Conservation (phyloP, 2,797 vertebrate genomes). For the Microcaecilia unicolor region DNA sequence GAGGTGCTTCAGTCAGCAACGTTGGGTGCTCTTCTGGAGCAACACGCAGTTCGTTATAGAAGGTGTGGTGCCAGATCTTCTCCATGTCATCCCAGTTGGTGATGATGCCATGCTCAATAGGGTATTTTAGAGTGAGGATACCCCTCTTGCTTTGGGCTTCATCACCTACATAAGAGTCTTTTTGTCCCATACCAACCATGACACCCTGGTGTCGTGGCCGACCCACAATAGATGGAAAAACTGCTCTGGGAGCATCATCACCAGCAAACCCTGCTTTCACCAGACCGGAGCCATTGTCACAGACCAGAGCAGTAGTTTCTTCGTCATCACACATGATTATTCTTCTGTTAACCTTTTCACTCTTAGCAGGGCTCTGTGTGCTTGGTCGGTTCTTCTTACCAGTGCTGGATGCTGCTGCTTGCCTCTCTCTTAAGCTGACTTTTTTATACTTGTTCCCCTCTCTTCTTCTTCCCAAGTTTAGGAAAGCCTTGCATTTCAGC, state of each 20-base stretch:
- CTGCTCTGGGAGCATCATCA: conserved; percentile 61
- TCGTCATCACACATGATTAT: conserved; percentile 57
- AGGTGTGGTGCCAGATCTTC: conserved; percentile 53
- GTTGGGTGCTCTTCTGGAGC: conserved; percentile 63
- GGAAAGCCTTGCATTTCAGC: background rate
- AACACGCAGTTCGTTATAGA: conserved; percentile 40
- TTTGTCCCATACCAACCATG: conserved; percentile 18
- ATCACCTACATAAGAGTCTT: conserved; percentile 25
- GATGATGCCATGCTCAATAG: conserved; percentile 24
- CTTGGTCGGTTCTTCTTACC: no score
- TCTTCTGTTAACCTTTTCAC: background rate
- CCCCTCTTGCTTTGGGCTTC: conserved; percentile 31
- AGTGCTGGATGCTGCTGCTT: background rate
- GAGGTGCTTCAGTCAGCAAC: conserved; percentile 59
- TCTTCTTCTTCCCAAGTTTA: background rate
- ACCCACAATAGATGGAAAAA: conserved; percentile 62
- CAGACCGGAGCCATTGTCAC: conserved; percentile 63
- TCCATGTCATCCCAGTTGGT: conserved; percentile 43
- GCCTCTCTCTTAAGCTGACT: background rate
- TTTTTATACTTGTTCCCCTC: background rate
- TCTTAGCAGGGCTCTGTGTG: background rate
- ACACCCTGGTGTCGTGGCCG: conserved; percentile 46
- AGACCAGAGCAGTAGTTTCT: conserved; percentile 63
- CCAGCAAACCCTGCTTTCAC: conserved; percentile 60
- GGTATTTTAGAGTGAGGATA: conserved; percentile 26